Percentiles rank a stretch among this genome's conserved stretches.
Evolutionary conservation across 2,888 invertebrate species (phyloP).

Genomic region (Coenonympha arcania): DNA sequence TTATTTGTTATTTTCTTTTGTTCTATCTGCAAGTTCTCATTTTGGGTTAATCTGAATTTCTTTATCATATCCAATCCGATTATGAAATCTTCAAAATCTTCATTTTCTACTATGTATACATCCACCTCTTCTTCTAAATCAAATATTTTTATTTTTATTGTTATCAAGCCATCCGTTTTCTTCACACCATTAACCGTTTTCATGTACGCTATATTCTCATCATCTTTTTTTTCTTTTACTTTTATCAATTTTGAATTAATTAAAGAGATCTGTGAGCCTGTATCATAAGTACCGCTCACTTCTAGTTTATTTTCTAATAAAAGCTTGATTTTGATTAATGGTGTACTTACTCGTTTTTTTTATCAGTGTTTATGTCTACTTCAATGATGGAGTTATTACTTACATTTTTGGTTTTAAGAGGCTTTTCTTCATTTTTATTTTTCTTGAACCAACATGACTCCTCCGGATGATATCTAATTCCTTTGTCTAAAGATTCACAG

Average conservation of each 20-base stretch:
- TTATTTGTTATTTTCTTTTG: too few relatives aligned
- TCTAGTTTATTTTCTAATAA: conserved; percentile 26
- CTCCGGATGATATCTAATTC: conserved; percentile 17
- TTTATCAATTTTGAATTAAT: conserved; percentile 31
- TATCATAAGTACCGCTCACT: conserved; percentile 30
- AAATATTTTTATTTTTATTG: conserved; percentile 23
- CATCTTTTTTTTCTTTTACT: conserved; percentile 7
- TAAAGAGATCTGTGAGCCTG: conserved; percentile 33
- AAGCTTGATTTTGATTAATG: conserved; percentile 29
- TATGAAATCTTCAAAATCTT: conserved; percentile 31
- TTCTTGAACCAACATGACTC: conserved; percentile 19
- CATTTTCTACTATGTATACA: conserved; percentile 28
- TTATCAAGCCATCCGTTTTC: too few relatives aligned
- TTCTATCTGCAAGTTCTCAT: conserved; percentile 28
- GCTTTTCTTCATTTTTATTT: conserved; percentile 1
- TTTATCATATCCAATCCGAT: conserved; percentile 31
- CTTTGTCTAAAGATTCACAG: conserved; percentile 12
- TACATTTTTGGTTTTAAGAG: conserved; percentile 8
- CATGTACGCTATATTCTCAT: conserved; percentile 8
- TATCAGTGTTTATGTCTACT: conserved; percentile 20
- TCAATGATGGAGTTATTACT: conserved; percentile 24
- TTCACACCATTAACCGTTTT: conserved; percentile 24
- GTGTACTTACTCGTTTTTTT: conserved; percentile 34
- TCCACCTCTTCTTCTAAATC: conserved; percentile 25
- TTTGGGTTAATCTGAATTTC: conserved; percentile 29